Evolutionary conservation across 2,888 invertebrate genomes (phyloP), one percentile per base, ranked within the genome.

Genomic region (Axea sp.): DNA sequence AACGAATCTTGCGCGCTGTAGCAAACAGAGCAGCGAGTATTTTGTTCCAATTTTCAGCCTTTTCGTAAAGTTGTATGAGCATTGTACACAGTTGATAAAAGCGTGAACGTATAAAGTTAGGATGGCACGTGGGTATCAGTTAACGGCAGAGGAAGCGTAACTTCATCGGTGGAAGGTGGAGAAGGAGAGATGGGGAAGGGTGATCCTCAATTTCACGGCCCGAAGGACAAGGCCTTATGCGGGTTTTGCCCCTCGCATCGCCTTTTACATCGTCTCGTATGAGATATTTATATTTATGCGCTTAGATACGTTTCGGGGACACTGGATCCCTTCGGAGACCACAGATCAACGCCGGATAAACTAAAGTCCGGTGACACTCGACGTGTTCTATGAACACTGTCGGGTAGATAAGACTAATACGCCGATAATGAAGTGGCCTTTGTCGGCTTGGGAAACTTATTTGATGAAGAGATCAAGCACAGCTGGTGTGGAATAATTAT

Each of bases 191-290:
- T 39, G 39, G 55, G 41, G 43, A 81, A 79, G 83, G 82, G 80
- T 79, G 82, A 77, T 77, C 80, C 81, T 82, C 83, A 85, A 86
- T 87, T 86, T 87, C 86, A 87, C 83, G 85, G 85, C 77, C 80
- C 83, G 83, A 79, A 81, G 84, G 78, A 65, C 78, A 77, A 67
- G 75, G 60, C 73, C 76, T 76, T 62, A 75, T 76, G 71, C 78
- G 76, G 68, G 76, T 77, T 51, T 73, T 57, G 41, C 76, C 55
- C 59, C 41, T 43, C 39, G 47, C 62, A 57, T 59, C 67, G 43
- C 64, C 67, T 71, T 31, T 47, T 57, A 53, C 68, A 57, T 67
- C 55, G 55, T 51, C 45, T 65, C 51, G 28, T 67, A 76, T 73
- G 78, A 77, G 79, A 81, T 82, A 83, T 84, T 84, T 84, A 83